Evolutionary conservation across 2,113 vertebrate species (phyloP).

Genomic region (Propithecus coquereli): DNA sequence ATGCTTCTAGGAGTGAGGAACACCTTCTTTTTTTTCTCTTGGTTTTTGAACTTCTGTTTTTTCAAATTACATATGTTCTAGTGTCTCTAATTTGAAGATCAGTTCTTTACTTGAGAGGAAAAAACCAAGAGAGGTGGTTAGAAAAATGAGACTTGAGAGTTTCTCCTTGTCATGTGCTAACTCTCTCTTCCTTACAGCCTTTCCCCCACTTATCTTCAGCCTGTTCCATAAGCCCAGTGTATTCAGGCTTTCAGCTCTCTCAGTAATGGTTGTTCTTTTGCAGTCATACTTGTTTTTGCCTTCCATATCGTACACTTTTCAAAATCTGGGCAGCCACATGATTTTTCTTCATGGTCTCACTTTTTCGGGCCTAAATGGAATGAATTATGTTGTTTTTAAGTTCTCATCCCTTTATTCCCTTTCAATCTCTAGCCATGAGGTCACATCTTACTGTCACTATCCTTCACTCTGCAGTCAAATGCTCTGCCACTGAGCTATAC

Average conservation of each 20-base stretch:
- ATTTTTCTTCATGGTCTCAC: background rate
- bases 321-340: background rate
- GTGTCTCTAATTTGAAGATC: background rate
- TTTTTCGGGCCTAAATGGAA: background rate
- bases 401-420: background rate
- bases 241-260: background rate
- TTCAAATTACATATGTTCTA: background rate
- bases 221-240: background rate
- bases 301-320: background rate
- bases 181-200: accelerated
- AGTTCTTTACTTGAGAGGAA: background rate
- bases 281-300: background rate
- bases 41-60: background rate
- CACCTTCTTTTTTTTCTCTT: background rate
- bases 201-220: background rate
- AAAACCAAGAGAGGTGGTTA: background rate
- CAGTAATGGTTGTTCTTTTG: background rate
- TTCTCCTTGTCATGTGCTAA: background rate
- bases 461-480: background rate
- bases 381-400: background rate
- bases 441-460: background rate
- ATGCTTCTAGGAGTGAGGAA: background rate
- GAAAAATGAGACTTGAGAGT: background rate
- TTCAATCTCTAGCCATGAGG: background rate
- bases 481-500: too few relatives aligned